A percentile compares a stretch with the other conserved stretches of the same genome.
phyloP scores from a whole-genome alignment of 2,888 invertebrate genomes.

The Shargacucullia verbasci region DNA sequence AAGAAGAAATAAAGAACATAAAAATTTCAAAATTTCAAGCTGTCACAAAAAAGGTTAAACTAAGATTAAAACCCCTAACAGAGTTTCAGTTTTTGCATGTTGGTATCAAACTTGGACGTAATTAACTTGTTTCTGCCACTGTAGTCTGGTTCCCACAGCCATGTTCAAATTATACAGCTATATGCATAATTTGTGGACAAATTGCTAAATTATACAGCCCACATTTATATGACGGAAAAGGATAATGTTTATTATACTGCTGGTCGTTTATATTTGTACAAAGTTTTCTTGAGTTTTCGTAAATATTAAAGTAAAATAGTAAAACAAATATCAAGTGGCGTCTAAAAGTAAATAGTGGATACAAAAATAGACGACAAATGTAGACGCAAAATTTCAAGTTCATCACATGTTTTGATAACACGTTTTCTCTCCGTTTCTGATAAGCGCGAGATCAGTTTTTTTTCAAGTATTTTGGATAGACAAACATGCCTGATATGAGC shows the following conservation, averaged over 20 bases:
- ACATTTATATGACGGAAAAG: constrained; percentile 23
- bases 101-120: constrained; percentile 22
- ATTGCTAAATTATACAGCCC: constrained; percentile 37
- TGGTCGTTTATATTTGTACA: constrained; percentile 4
- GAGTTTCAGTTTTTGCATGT: constrained; percentile 27
- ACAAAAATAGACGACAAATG: constrained; percentile 48
- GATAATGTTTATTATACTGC: constrained; percentile 4
- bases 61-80: not conserved
- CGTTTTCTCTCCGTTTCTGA: constrained; percentile 45
- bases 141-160: constrained; percentile 52
- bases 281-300: not conserved
- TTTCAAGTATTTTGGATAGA: constrained; percentile 1
- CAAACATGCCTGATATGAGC: not conserved
- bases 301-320: constrained; percentile 5
- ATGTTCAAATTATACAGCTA: constrained; percentile 44
- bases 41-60: no score
- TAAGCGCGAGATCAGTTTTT: constrained; percentile 15
- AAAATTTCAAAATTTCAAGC: no score
- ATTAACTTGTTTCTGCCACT: constrained; percentile 34
- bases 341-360: constrained; percentile 41
- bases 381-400: constrained; percentile 54
- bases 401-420: constrained; percentile 49
- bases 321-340: constrained; percentile 36
- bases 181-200: constrained; percentile 35
- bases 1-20: no score